Base-by-base conservation (phyloP, 2,888 invertebrate species). In the Luperina nickerlii region DNA sequence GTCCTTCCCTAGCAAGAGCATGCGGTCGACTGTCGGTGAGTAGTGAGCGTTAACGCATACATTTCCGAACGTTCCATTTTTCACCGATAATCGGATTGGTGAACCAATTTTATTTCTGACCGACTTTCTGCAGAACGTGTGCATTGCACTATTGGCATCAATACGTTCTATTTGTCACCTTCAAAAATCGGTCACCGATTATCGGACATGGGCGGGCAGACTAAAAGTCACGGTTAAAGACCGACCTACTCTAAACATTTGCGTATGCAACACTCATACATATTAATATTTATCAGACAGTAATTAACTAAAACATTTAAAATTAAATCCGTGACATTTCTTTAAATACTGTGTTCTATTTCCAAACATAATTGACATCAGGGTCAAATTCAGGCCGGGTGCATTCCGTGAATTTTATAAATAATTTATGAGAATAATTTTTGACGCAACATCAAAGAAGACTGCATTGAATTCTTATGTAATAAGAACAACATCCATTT, bases 281-380 rank as follows among this genome's bases (percentile, higher is more conserved):
- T 13, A 68, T 18, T 27, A 2, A 18, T 38, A 57, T 54, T n/a
- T 62, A 42, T 7, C 13, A 48, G 3, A 27, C 11, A 70, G 18
- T 13, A 9, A 79, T 68, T 42, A n/a, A 66, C 68, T 48, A 11
- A 57, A n/a, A 32, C 13, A 24, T 24, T 42, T 71, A 8, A 65
- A 86, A 79, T 82, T 74, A 78, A 79, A 63, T 45, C 81, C 8
- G n/a, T 81, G 81, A 81, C 65, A 79, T 79, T 79, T 86, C 18
- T 63, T 20, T 74, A 75, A 81, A 73, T 38, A 54, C 15, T 13
- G 24, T 11, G 0, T 51, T 72, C 38, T n/a, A 60, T 51, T 82
- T 51, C 9, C 9, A 42, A 51, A 67, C 42, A 60, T 81, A 57
- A 67, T 32, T 75, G 27, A 48, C 8, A 66, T 27, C 75, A 79